Base-by-base conservation (phyloP, 2,113 vertebrate species). In the Atractosteus spatula region DNA sequence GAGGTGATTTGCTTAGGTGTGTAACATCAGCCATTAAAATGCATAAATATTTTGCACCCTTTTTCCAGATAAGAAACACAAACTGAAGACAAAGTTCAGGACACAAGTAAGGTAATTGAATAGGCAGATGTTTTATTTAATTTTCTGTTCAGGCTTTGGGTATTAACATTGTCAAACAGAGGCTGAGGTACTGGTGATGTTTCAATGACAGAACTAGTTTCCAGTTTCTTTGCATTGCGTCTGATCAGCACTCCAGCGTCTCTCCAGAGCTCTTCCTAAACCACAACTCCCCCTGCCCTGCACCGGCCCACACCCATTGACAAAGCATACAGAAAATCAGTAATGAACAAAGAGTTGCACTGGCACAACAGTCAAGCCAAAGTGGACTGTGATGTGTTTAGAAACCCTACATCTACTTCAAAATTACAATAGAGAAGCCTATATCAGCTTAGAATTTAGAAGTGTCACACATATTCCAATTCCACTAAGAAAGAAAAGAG, bases 131-230 rank as follows among this genome's bases (percentile, higher is more conserved):
- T 59, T 59, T 59, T 11, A 11, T 51, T 51, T 51, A 51, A 7
- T 29, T 29, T 29, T 59, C 13, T 59, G 56, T 59, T 59, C 56
- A 59, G 56, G 56, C 56, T 59, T 59, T 59, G 56, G 56, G 56
- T 59, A 59, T 59, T 59, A 59, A 59, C 56, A 59, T 59, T 59
- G n/a, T 59, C 56, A 59, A 59, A 59, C 56, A 12, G 56, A 59
- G 56, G 56, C 56, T n/a, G 56, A 59, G 56, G 56, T 59, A 59
- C 56, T 59, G 7, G 56, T n/a, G 56, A n/a, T 59, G 56, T 59
- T 59, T 59, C 12, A 59, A 14, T 59, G 56, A 12, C 56, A 59
- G 13, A n/a, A 59, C 56, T 59, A n/a, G 3, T 59, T 59, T 59
- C 14, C 56, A 59, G 13, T 13, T 8, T 59, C 56, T 59, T 59